phyloP scores from a whole-genome alignment of 2,797 vertebrate species.

The Spea hammondii region DNA sequence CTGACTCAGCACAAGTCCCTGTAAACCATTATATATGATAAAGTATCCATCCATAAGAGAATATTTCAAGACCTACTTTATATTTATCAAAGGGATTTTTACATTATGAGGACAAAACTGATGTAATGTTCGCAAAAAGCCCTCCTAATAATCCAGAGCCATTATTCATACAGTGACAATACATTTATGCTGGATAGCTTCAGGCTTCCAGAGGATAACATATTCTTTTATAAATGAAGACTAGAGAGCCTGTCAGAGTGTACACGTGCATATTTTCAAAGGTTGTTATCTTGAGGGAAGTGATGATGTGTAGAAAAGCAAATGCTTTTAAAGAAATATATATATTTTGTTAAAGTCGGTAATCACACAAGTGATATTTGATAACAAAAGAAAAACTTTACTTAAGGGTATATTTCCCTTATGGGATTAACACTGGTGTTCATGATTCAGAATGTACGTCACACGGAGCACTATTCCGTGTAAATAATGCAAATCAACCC shows the following conservation, averaged over 20 bases:
- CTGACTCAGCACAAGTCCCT: constrained; percentile 37
- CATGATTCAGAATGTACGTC: too few relatives aligned
- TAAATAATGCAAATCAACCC: too few relatives aligned
- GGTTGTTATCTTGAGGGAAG: constrained; percentile 39
- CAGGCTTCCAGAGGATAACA: constrained; percentile 32
- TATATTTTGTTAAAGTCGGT: constrained; percentile 37
- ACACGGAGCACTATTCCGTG: too few relatives aligned
- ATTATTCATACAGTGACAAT: constrained; percentile 39
- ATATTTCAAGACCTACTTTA: constrained; percentile 22
- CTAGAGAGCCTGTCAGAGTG: constrained; percentile 23
- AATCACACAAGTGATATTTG: constrained; percentile 21
- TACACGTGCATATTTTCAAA: constrained; percentile 30
- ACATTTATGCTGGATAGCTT: constrained; percentile 21
- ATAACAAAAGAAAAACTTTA: constrained; percentile 17
- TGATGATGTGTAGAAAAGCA: constrained; percentile 31
- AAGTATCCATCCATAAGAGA: constrained; percentile 24
- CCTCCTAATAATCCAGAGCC: constrained; percentile 21
- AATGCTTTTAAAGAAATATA: constrained; percentile 42
- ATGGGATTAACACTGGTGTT: too few relatives aligned
- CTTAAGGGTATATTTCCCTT: constrained; percentile 14
- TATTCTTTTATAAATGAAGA: constrained; percentile 37
- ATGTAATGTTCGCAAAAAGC: constrained; percentile 47
- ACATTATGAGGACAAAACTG: constrained; percentile 37
- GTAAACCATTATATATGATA: constrained; percentile 29
- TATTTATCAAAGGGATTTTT: constrained; percentile 23